Base-by-base conservation (phyloP, 2,888 invertebrate species). In the Timandra comae region DNA sequence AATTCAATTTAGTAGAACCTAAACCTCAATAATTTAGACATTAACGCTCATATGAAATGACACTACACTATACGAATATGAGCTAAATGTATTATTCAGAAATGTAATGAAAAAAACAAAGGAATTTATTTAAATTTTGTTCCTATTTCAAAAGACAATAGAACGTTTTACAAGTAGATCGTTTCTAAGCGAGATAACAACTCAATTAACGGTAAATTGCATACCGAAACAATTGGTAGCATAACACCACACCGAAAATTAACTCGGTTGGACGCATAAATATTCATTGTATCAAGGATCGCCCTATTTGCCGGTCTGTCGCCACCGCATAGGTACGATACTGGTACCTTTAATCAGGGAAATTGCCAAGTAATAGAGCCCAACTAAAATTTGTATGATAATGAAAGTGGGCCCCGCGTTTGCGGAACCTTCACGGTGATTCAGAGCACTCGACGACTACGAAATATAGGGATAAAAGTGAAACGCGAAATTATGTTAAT, bases 271-370 rank as follows among this genome's bases (percentile, higher is more conserved):
- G 44, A 44, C 42, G 46, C 60, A 73, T 75, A 70, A 73, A 78
- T 75, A 76, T 79, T 76, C 73, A 81, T 76, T 59, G 71, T 56
- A 48, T 46, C 52, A 59, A 62, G 64, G 38, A 69, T 70, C 63
- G 66, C 56, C 66, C 75, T 73, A 79, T 81, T 80, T 78, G 67
- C 75, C 74, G 66, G 65, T 61, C 68, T 71, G 70, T 70, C 72
- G 71, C 73, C 65, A 49, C 56, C 63, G 60, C 54, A 55, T 56
- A 64, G 60, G 55, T 57, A 55, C 49, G 46, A 38, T 35, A 36
- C 35, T 53, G 57, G 65, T 62, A 64, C 67, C 66, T 68, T 73
- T 77, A 77, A 75, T 74, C 72, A 71, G 63, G 63, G 57, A 75
- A 75, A 79, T 75, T 72, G 68, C 72, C 66, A 68, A 72, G 67